Evolutionary conservation across 2,797 vertebrate species (phyloP), one percentile per base, ranked within the genome.

Genomic region (Phyllotis vaccarum): DNA sequence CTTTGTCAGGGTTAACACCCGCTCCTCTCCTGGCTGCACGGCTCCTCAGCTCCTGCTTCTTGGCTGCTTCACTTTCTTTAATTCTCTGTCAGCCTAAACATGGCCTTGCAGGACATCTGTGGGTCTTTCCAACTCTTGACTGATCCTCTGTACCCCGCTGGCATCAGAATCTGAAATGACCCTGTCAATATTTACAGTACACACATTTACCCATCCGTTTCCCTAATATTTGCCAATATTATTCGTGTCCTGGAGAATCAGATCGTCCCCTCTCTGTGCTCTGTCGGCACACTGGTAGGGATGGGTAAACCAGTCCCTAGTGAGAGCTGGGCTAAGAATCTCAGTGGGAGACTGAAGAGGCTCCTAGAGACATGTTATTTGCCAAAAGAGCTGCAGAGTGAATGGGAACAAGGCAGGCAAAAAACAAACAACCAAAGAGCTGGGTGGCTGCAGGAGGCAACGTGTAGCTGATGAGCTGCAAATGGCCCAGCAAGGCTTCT

Each of bases 51-150:
- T 34, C 56, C 64, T n/a, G n/a, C 75, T n/a, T 37, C 56, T 70
- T 43, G 1, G 2, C 1, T 3, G 43, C n/a, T 29, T 16, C 2
- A 49, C 19, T 24, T 62, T 22, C 46, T 10, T n/a, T n/a, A n/a
- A 85, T 22, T 76, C 58, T 70, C 29, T 49, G 16, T 34, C 34
- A 86, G 72, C 86, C 64, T 46, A 49, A 52, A 60, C 64, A 4
- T 0, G 40, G 24, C 64, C 78, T 58, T 64, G 70, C 56, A 56
- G 40, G 34, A 34, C 43, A 68, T 24, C 22, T 83, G 40, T 37
- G 60, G 4, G 68, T 34, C 82, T 95, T 94, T 60, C 29, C 24
- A 74, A 62, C 31, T 19, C n/a, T 68, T 68, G 64, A 87, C 27
- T 58, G 19, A 14, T 68, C 31, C 62, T 43, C 43, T 89, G 31